A percentile compares a stretch with the other conserved stretches of the same genome.
Evolutionary conservation across 2,113 vertebrate genomes (phyloP).

Genomic region (Irena cyanogastra): DNA sequence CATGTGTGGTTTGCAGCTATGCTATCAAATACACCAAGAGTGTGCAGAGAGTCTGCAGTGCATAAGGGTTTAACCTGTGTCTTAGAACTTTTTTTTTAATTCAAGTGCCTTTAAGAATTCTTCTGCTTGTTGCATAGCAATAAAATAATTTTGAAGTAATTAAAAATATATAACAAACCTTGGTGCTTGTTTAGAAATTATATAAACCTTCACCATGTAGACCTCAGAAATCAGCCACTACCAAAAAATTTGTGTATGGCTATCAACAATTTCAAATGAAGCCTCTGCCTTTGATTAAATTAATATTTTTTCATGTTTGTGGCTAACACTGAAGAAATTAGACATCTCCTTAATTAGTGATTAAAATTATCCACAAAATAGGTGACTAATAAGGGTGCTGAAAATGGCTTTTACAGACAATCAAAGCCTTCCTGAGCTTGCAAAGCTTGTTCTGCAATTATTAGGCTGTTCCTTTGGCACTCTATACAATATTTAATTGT

Average conservation of each 20-base stretch:
- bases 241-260: neutral
- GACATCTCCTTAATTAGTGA: neutral
- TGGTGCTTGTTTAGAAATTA: neutral
- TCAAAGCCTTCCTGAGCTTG: neutral
- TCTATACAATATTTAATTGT: neutral
- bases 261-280: neutral
- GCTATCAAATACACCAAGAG: neutral
- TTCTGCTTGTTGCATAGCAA: neutral
- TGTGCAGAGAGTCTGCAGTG: neutral
- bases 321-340: neutral
- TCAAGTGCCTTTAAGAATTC: neutral
- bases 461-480: neutral
- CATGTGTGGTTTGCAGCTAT: rapidly evolving
- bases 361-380: neutral
- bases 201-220: neutral
- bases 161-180: neutral
- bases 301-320: neutral
- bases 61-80: neutral
- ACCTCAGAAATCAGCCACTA: neutral
- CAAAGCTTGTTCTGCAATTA: neutral
- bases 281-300: neutral
- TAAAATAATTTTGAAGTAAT: neutral
- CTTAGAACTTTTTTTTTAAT: neutral
- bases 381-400: neutral
- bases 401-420: neutral